phyloP scores from a whole-genome alignment of 2,797 vertebrate species.

The Simalia tracyae region DNA sequence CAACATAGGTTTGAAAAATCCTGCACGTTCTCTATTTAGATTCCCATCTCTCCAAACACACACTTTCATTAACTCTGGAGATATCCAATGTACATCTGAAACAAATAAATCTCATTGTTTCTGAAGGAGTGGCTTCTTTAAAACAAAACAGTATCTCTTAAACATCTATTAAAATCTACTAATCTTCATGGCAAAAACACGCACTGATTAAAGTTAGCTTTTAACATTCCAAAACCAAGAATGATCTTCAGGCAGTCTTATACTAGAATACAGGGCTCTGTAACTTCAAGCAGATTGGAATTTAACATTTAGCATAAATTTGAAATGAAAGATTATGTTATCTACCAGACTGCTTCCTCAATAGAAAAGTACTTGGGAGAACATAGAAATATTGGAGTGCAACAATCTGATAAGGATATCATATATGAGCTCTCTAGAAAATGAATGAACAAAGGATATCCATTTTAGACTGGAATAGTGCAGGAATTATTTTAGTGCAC shows the following conservation, averaged over 20 bases:
- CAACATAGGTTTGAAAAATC: not conserved
- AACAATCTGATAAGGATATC: not conserved
- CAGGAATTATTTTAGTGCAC: not conserved
- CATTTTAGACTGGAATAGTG: not conserved
- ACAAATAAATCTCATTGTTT: not conserved
- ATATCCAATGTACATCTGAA: conserved; percentile 8
- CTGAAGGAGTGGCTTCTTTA: not conserved
- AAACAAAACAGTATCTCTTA: not conserved
- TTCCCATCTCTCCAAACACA: too few species aligned
- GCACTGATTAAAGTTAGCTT: not conserved
- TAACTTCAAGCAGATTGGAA: not conserved
- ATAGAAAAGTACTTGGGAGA: not conserved
- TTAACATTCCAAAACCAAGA: not conserved
- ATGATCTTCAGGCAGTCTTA: not conserved
- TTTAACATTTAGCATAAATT: not conserved
- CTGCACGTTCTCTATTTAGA: not conserved
- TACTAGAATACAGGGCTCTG: not conserved
- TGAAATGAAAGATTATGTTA: not conserved
- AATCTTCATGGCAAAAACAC: not conserved
- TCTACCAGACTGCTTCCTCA: not conserved
- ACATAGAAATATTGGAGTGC: not conserved
- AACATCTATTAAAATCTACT: not conserved
- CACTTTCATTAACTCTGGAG: not conserved
- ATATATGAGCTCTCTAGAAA: not conserved
- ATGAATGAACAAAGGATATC: not conserved